Evolutionary conservation across 2,888 invertebrate genomes (phyloP).

Genomic region (Allacma fusca): DNA sequence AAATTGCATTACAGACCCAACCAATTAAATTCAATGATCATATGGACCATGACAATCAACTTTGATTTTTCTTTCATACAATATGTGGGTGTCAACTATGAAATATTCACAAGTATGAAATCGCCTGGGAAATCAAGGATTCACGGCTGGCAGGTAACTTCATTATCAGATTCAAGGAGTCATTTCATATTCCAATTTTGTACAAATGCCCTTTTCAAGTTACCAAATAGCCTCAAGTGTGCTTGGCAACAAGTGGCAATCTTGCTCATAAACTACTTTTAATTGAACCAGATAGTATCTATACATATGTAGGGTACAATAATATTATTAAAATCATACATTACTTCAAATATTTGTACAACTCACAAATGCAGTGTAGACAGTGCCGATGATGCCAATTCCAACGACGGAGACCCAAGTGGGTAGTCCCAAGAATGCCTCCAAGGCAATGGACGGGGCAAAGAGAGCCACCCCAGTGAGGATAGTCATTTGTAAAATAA

Average conservation of each 20-base stretch:
- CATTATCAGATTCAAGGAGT: neutral
- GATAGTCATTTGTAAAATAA: conserved; percentile 55
- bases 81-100: conserved; percentile 6
- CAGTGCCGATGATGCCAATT: conserved; percentile 62
- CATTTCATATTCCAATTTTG: conserved; percentile 3
- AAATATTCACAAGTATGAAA: neutral
- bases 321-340: no score
- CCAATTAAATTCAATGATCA: neutral
- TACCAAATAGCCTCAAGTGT: neutral
- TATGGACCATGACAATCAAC: neutral
- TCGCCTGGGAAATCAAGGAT: neutral
- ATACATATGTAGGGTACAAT: no score
- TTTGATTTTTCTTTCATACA: no score
- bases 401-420: conserved; percentile 63
- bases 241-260: neutral
- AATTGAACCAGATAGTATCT: no score
- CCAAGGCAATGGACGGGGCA: conserved; percentile 62
- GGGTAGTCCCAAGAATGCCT: conserved; percentile 51
- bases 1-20: neutral
- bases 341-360: no score
- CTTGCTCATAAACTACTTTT: neutral
- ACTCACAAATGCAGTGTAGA: conserved; percentile 65
- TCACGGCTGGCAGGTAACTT: no score
- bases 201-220: neutral
- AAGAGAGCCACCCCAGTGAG: conserved; percentile 62